Base-by-base conservation (phyloP, 1,140 invertebrate species). In the Whitmania pigra region DNA sequence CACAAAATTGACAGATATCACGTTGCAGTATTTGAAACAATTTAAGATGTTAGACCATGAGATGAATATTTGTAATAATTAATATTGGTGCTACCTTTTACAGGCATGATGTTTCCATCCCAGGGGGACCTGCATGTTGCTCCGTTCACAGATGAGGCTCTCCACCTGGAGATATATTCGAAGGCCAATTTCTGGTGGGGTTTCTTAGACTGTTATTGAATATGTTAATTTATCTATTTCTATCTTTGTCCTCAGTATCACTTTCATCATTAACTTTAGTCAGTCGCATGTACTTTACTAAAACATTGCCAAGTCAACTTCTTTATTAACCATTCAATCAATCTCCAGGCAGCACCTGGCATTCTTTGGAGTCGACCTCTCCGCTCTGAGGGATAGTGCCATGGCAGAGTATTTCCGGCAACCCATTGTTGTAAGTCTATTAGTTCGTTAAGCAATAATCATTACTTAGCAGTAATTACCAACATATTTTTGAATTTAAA, bases 121-220 rank as follows among this genome's bases (percentile, higher is more conserved):
- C 87, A 91, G 81, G 95, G 94, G 67, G 94, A 98, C 84, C 83
- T 99, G 18, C 94, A 98, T 78, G 89, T 98, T 79, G 93, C 93
- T n/a, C 94, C 96, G 2, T 99, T 99, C 80, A 93, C 90, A 70
- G 96, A 99, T 82, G 95, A 98, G 83, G 89, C 92, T 57, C 86
- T 99, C 11, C 99, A 92, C 79, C 94, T 96, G 88, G 96, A 99
- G 83, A 94, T 98, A 80, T 93, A 92, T 77, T 94, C 94, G 78
- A 98, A 98, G 85, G 93, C 94, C 0, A 97, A 97, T 80, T 99
- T 99, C 82, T 99, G 95, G 95, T 91, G 80, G 94, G 98, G 82
- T 91, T 9, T 29, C 27, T 31, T 31, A 29, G 7, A 9, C 9
- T 68, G 11, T 68, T 13, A 22, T 20, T 18, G 5, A 3, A 4